phyloP scores from a whole-genome alignment of 2,888 invertebrate species.

The Agrilus mali region DNA sequence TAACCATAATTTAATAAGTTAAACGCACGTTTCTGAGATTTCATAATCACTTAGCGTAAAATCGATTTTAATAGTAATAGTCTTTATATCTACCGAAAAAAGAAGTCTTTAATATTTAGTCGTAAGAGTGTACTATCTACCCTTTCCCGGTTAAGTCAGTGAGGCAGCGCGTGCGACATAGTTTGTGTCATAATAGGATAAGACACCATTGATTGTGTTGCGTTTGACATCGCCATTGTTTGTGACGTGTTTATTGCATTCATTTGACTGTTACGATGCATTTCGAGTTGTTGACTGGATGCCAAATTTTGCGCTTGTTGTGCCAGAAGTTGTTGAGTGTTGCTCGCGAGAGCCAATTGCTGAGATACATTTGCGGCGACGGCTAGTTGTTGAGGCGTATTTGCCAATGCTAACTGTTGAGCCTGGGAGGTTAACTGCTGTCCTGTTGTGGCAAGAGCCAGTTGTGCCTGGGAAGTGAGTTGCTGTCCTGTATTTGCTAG shows the following conservation, averaged over 20 bases:
- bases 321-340: conserved; percentile 24
- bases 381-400: conserved; percentile 19
- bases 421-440: conserved; percentile 11
- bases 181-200: conserved; percentile 55
- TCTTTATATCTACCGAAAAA: no score
- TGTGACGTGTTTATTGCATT: conserved; percentile 37
- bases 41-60: no score
- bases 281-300: conserved; percentile 25
- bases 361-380: conserved; percentile 23
- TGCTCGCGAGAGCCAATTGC: conserved; percentile 25
- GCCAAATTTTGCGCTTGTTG: conserved; percentile 23
- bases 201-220: conserved; percentile 48
- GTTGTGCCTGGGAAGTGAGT: conserved; percentile 20
- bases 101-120: no score
- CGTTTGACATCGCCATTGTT: conserved; percentile 45
- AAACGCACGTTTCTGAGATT: no score
- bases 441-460: conserved; percentile 24
- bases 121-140: no score
- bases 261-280: conserved; percentile 28
- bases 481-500: conserved; percentile 12
- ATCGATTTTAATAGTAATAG: no score
- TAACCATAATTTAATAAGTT: no score
- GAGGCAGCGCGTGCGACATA: conserved; percentile 28
- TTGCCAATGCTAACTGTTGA: conserved; percentile 19
- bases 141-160: conserved; percentile 1